Conservation (phyloP, 2,888 invertebrate species). For the Polia nebulosa region DNA sequence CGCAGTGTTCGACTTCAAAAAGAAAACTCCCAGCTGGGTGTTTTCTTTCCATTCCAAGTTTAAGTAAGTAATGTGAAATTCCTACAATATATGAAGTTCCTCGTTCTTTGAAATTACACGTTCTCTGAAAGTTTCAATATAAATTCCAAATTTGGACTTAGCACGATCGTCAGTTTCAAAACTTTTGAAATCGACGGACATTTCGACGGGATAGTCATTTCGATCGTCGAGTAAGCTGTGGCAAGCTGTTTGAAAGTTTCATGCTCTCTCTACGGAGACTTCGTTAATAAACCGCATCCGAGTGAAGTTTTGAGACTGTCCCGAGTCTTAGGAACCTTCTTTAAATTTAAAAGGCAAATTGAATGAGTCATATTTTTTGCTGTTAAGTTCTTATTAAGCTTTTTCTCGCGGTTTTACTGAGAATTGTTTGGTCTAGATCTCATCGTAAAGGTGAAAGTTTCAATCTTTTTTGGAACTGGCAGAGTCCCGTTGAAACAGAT, state of each 20-base stretch:
- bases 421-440: slow-evolving; percentile 41
- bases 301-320: slow-evolving; percentile 56
- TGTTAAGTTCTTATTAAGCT: background rate
- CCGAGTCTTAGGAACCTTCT: slow-evolving; percentile 28
- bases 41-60: slow-evolving; percentile 42
- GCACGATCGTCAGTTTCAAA: slow-evolving; percentile 63
- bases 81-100: slow-evolving; percentile 52
- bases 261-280: slow-evolving; percentile 59
- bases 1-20: slow-evolving; percentile 17
- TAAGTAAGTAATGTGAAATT: slow-evolving; percentile 39
- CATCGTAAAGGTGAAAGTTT: slow-evolving; percentile 35
- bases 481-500: slow-evolving; percentile 2
- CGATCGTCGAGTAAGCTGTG: slow-evolving; percentile 63
- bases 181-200: slow-evolving; percentile 65
- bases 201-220: slow-evolving; percentile 65
- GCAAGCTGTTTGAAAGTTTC: slow-evolving; percentile 67
- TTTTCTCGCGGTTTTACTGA: slow-evolving; percentile 37
- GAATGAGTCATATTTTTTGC: slow-evolving; percentile 30
- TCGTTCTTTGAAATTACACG: slow-evolving; percentile 46
- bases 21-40: slow-evolving; percentile 19
- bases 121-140: slow-evolving; percentile 64
- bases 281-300: slow-evolving; percentile 68
- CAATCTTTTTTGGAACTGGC: slow-evolving; percentile 12
- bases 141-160: slow-evolving; percentile 65
- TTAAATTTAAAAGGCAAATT: slow-evolving; percentile 47